Conservation (phyloP, 2,113 vertebrate species). For the Pelusios castaneus region DNA sequence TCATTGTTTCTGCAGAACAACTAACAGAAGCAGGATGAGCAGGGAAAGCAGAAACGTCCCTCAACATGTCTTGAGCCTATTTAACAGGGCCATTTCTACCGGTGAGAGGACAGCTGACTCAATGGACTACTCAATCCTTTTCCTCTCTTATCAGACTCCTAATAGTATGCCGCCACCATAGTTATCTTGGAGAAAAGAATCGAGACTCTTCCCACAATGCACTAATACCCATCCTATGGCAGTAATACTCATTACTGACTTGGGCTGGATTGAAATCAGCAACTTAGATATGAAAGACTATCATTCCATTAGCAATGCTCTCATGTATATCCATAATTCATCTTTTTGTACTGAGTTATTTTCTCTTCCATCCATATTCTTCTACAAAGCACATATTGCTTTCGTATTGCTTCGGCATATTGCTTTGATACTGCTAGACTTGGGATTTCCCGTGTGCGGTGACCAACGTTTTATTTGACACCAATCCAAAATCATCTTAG, state of each 20-base stretch:
- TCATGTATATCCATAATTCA: not conserved
- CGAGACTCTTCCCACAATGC: not conserved
- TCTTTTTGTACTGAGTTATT: not conserved
- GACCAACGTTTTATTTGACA: accelerated
- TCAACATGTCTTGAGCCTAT: not conserved
- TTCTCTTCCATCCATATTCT: not conserved
- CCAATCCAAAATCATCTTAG: not conserved
- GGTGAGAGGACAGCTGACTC: not conserved
- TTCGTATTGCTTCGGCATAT: not conserved
- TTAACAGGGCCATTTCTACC: not conserved
- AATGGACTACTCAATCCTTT: not conserved
- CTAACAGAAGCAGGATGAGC: not conserved
- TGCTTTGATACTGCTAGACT: not conserved
- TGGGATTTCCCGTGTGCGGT: not conserved
- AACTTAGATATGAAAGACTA: not conserved
- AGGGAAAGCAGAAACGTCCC: accelerated
- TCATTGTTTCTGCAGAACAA: no score
- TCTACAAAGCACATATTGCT: not conserved
- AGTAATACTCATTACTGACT: accelerated
- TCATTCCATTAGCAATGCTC: not conserved
- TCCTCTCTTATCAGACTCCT: not conserved
- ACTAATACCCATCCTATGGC: not conserved
- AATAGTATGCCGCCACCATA: accelerated
- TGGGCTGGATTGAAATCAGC: not conserved
- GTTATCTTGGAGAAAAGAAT: not conserved